These are phyloP conservation scores for Periophthalmus magnuspinnatus DNA, from an alignment of 2,797 vertebrate species.

Conservation along the genomic window DNA sequence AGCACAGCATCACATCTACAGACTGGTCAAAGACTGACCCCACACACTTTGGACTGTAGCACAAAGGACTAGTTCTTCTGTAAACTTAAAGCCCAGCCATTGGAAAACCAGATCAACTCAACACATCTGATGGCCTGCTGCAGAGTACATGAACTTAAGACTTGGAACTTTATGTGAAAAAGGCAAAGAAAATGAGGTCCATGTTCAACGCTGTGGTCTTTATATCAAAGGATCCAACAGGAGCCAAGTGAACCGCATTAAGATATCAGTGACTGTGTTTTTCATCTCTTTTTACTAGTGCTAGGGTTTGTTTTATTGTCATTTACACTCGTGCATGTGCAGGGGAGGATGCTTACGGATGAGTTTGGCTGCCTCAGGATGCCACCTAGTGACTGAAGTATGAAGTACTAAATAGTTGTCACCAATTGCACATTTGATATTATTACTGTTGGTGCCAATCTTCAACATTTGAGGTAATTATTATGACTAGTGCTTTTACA, in stretches of 20 bases:
- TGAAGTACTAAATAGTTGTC: conserved; percentile 34
- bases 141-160: conserved; percentile 52
- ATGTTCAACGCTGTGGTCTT: conserved; percentile 58
- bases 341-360: conserved; percentile 49
- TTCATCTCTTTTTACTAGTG: conserved; percentile 73
- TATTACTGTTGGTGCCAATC: conserved; percentile 60
- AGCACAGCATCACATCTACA: conserved; percentile 91
- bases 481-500: conserved; percentile 58
- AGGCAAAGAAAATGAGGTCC: conserved; percentile 44
- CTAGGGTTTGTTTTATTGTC: conserved; percentile 72
- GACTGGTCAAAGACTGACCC: conserved; percentile 89
- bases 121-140: conserved; percentile 42
- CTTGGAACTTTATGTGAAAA: conserved; percentile 52
- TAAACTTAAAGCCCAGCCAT: conserved; percentile 52
- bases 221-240: conserved; percentile 67
- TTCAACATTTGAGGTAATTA: conserved; percentile 44
- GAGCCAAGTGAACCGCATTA: conserved; percentile 74
- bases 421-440: conserved; percentile 57
- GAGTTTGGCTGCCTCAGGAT: conserved; percentile 52
- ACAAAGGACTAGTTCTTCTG: conserved; percentile 54
- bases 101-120: conserved; percentile 43
- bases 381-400: conserved; percentile 68
- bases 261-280: conserved; percentile 61
- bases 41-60: conserved; percentile 45
- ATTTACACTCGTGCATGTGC: conserved; percentile 70